phyloP scores from a whole-genome alignment of 2,797 vertebrate genomes.

The Aselliscus stoliczkanus region DNA sequence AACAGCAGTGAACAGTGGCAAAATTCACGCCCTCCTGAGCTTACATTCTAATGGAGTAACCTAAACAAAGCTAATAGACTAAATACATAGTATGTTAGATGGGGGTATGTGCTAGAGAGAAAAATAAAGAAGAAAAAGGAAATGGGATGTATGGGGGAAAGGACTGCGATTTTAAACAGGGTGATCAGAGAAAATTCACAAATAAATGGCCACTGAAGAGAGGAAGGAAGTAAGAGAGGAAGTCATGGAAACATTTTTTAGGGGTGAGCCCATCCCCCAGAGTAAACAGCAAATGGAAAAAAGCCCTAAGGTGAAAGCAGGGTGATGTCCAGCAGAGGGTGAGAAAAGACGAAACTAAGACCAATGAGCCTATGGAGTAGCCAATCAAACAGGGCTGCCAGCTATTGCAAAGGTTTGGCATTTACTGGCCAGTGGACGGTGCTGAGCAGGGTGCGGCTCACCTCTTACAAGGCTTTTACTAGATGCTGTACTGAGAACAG shows the following conservation, averaged over 20 bases:
- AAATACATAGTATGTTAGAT: background rate
- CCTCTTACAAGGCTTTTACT: background rate
- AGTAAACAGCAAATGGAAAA: rapidly evolving
- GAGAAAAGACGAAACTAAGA: background rate
- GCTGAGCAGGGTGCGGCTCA: background rate
- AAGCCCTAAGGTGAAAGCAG: background rate
- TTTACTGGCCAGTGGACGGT: background rate
- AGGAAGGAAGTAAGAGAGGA: background rate
- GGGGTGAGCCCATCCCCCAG: background rate
- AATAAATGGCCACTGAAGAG: background rate
- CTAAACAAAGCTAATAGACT: background rate
- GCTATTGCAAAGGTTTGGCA: background rate
- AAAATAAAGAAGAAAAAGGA: background rate
- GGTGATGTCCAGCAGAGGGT: background rate
- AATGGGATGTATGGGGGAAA: background rate
- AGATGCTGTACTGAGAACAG: background rate
- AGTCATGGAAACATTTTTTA: background rate
- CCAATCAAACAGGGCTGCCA: rapidly evolving
- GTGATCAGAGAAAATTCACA: background rate
- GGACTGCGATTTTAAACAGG: background rate
- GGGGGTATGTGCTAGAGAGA: background rate
- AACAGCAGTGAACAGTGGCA: background rate
- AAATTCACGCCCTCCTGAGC: background rate
- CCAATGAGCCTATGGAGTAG: background rate
- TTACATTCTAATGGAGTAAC: background rate